Percentiles rank a stretch among this genome's conserved stretches.
Conservation (phyloP, 2,888 invertebrate genomes). For the Serripes groenlandicus region DNA sequence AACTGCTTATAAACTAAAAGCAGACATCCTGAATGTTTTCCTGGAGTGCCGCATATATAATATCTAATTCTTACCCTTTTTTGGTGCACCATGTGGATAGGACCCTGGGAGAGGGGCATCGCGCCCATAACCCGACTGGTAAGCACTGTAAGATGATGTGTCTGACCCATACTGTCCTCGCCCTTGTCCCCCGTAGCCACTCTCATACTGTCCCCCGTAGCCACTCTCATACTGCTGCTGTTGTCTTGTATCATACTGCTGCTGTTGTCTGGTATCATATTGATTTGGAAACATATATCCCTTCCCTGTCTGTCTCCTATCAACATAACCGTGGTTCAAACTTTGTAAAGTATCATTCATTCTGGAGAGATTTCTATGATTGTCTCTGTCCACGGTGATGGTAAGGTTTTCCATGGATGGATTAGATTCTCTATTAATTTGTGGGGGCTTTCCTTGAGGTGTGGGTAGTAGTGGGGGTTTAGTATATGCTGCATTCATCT, state of each 20-base stretch:
- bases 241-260: not conserved
- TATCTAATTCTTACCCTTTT: not conserved
- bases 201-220: not conserved
- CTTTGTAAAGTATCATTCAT: slow-evolving; percentile 9
- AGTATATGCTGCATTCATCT: not conserved
- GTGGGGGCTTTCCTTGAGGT: slow-evolving; percentile 4
- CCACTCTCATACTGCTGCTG: not conserved
- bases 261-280: not conserved
- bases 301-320: not conserved
- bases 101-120: not conserved
- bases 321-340: not conserved
- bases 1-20: not conserved
- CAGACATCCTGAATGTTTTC: not conserved
- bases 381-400: slow-evolving; percentile 15
- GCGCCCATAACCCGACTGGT: not conserved
- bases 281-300: not conserved
- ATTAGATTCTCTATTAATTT: not conserved
- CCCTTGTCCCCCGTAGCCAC: not conserved
- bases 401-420: slow-evolving; percentile 9
- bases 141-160: not conserved
- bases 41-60: not conserved
- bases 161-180: not conserved
- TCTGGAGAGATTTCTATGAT: slow-evolving; percentile 10
- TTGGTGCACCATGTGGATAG: not conserved
- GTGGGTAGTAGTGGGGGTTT: not conserved